Percentiles rank a stretch among this genome's conserved stretches.
Conservation (phyloP, 1,140 invertebrate genomes). For the Drosophila malerkotliana region DNA sequence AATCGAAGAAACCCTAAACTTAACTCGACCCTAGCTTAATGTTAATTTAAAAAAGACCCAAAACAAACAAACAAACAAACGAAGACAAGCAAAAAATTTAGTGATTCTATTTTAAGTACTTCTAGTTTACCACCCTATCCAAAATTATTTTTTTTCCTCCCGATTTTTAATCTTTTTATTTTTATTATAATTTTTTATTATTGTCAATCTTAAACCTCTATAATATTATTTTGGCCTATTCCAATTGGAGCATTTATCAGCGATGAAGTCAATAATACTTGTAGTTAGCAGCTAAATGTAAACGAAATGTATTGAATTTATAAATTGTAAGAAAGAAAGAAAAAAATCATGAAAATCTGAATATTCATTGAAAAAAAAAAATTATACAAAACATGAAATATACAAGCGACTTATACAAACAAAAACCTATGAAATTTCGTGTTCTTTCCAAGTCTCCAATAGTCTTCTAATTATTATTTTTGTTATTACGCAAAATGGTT, state of each 20-base stretch:
- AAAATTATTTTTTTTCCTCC: conserved; percentile 43
- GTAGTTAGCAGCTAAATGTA: conserved; percentile 65
- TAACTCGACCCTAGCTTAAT: conserved; percentile 72
- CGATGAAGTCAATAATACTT: conserved; percentile 67
- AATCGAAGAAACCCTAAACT: conserved; percentile 52
- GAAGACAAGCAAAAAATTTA: conserved; percentile 74
- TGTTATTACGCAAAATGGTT: conserved; percentile 44
- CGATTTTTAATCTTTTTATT: conserved; percentile 56
- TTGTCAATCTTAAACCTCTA: conserved; percentile 28
- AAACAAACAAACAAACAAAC: conserved; percentile 72
- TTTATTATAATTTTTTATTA: conserved; percentile 55
- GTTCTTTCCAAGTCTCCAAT: conserved; percentile 67
- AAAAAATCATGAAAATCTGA: conserved; percentile 24
- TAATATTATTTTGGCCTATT: conserved; percentile 60
- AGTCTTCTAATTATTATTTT: conserved; percentile 66
- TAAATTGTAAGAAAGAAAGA: conserved; percentile 61
- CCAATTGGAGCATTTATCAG: conserved; percentile 57
- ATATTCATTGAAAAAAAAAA: conserved; percentile 31
- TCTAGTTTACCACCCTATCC: conserved; percentile 48
- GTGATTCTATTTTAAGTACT: conserved; percentile 78
- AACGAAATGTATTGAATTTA: conserved; percentile 78
- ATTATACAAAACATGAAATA: conserved; percentile 56
- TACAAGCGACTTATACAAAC: conserved; percentile 20
- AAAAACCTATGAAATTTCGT: conserved; percentile 28
- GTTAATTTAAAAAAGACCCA: conserved; percentile 50